Evolutionary conservation across 2,113 vertebrate species (phyloP), one percentile per base, ranked within the genome.

Genomic region (Cyanoliseus patagonus): DNA sequence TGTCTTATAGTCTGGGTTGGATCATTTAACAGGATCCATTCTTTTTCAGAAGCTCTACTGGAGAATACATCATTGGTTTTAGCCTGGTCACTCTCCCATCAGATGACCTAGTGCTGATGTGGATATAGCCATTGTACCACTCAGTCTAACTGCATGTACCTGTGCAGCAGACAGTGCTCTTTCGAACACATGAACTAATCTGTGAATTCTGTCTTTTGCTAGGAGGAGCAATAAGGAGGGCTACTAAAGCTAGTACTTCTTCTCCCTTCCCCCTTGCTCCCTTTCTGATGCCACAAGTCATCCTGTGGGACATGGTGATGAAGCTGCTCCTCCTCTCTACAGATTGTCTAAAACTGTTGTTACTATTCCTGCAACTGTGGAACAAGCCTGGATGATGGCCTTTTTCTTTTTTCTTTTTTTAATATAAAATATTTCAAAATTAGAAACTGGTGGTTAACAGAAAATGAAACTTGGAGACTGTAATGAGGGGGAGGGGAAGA

Each of bases 1-100:
- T 20, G 28, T 59, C 25, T 1, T 51, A 10, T 10, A 68, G 7
- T 23, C 3, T 4, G 18, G 5, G 10, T 0, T 82, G 35, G 15
- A 27, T 52, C 30, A 42, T 24, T 23, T 28, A 35, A 61, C 8
- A 47, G 67, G 39, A 64, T 7, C 1, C 27, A 8, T 5, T 13
- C 0, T 23, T 10, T 44, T 8, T n/a, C 39, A 61, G 44, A 64
- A 39, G 4, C 7, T 64, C 17, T 47, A 5, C 35, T 9, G 25
- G 49, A 28, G 74, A 64, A 79, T 8, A 28, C 1, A 18, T 11
- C 16, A 59, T 69, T 59, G 30, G 17, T 64, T 79, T 68, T 57
- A 47, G 13, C 30, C 23, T 59, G 23, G 8, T 74, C 1, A 1
- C 7, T 74, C 20, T 18, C 24, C 13, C 39, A 53, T 5, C 31